These are phyloP conservation scores for Atractosteus spatula DNA, from an alignment of 2,113 vertebrate species.

Conservation along the genomic window DNA sequence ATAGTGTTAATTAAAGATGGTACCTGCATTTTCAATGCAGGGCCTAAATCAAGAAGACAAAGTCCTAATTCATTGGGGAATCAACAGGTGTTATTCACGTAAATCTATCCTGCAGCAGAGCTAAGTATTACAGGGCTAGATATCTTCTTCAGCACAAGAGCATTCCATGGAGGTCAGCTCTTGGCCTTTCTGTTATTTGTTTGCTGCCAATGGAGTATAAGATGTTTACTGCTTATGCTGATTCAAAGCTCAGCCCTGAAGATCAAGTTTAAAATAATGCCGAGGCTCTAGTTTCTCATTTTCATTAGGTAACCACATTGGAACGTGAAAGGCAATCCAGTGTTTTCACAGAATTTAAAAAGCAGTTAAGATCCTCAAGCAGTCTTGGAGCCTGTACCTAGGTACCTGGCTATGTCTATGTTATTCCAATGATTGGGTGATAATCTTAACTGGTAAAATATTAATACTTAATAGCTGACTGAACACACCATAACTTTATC, in stretches of 20 bases:
- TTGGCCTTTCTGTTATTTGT: conserved; percentile 25
- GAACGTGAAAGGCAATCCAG: conserved; percentile 25
- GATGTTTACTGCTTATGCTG: conserved; percentile 12
- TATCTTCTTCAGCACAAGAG: conserved; percentile 36
- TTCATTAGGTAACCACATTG: conserved; percentile 21
- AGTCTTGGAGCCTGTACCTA: too few relatives aligned
- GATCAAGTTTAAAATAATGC: conserved; percentile 18
- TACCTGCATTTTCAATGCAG: too few relatives aligned
- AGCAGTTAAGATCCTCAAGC: too few relatives aligned
- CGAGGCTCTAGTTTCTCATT: conserved; percentile 15
- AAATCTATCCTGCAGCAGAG: conserved; percentile 20
- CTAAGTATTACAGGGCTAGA: conserved; percentile 1
- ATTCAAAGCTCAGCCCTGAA: conserved; percentile 19
- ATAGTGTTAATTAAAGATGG: too few relatives aligned
- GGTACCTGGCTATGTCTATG: too few relatives aligned
- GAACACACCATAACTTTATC: too few relatives aligned
- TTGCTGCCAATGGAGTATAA: conserved; percentile 19
- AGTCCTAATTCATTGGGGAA: conserved; percentile 17
- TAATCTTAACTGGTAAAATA: too few relatives aligned
- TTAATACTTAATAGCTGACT: too few relatives aligned
- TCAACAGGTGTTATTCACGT: conserved; percentile 43
- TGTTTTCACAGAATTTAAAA: too few relatives aligned
- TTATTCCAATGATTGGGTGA: too few relatives aligned
- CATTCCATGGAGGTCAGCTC: conserved; percentile 54
- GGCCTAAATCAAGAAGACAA: conserved; percentile 6